These are phyloP conservation scores for Mystacornis crossleyi DNA, from an alignment of 2,113 vertebrate genomes.

Conservation along the genomic window DNA sequence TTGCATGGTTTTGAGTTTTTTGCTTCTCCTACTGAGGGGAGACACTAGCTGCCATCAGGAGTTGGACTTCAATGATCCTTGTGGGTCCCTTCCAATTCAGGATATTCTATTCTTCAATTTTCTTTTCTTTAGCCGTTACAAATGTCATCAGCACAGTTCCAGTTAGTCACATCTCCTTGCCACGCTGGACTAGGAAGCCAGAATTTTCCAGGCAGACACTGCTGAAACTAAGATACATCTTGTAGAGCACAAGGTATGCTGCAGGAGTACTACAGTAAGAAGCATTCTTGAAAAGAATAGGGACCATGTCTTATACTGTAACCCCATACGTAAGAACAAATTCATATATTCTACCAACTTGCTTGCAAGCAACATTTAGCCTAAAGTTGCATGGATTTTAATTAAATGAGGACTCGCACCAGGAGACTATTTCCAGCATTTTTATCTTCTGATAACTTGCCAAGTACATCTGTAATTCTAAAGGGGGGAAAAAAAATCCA, in stretches of 20 bases:
- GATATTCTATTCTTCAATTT: neutral
- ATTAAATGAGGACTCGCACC: neutral
- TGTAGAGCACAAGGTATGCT: neutral
- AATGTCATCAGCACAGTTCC: neutral
- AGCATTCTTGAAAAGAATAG: neutral
- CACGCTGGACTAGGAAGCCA: neutral
- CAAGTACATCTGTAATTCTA: constrained; percentile 4
- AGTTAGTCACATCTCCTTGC: neutral
- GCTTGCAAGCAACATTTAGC: neutral
- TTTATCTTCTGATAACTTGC: constrained; percentile 27
- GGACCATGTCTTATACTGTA: neutral
- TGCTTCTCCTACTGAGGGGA: neutral
- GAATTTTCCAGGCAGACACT: neutral
- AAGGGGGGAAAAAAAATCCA: neutral
- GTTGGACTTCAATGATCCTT: neutral
- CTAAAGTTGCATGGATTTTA: neutral
- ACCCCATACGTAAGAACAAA: neutral
- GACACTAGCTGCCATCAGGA: neutral
- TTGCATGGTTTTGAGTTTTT: neutral
- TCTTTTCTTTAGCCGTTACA: neutral
- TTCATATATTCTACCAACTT: neutral
- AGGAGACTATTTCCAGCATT: neutral
- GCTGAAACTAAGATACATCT: neutral
- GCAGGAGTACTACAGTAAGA: neutral
- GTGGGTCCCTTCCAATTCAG: neutral